Evolutionary conservation across 2,797 vertebrate species (phyloP).

Genomic region (Holocentrus rufus): DNA sequence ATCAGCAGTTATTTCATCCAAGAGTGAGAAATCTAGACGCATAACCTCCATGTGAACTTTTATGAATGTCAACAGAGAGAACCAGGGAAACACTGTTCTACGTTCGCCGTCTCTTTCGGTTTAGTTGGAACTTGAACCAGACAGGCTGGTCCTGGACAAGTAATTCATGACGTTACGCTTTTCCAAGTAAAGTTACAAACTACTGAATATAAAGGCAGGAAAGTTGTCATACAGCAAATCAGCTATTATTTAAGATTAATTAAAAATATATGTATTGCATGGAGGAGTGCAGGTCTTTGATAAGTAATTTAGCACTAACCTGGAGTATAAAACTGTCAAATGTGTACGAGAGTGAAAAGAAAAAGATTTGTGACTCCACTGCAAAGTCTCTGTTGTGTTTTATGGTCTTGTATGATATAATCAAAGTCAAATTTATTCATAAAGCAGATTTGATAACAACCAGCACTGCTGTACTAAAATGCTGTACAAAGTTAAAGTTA

Average conservation of each 20-base stretch:
- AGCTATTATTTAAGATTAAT: not conserved
- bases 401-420: not conserved
- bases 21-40: constrained; percentile 9
- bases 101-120: not conserved
- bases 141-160: not conserved
- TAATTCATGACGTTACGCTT: not conserved
- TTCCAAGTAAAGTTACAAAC: no score
- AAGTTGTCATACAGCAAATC: no score
- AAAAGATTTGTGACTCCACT: no score
- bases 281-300: not conserved
- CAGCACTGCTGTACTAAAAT: no score
- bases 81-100: not conserved
- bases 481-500: no score
- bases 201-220: no score
- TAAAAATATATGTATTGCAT: not conserved
- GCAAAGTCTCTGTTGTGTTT: no score
- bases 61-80: not conserved
- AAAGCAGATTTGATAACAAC: no score
- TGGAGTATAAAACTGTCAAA: not conserved
- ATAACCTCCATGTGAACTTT: not conserved
- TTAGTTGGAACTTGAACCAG: not conserved
- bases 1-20: not conserved
- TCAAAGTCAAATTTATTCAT: not conserved
- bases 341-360: not conserved
- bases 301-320: not conserved